Conservation (phyloP, 2,797 vertebrate species). For the Sebastes hubbsi region DNA sequence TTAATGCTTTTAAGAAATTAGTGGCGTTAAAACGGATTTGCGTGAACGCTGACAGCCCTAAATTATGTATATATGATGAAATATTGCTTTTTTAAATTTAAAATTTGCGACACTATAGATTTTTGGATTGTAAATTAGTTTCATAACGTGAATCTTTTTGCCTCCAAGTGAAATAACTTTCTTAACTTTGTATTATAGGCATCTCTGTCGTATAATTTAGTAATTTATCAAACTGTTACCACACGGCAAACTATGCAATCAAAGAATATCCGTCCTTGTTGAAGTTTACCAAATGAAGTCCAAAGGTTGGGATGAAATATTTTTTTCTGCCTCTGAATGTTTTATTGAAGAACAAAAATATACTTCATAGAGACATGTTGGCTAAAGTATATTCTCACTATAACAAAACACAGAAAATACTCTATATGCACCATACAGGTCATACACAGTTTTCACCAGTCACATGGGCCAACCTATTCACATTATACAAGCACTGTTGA, state of each 20-base stretch:
- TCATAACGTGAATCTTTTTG: too few relatives aligned
- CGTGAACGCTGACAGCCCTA: too few relatives aligned
- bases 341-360: not conserved
- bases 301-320: not conserved
- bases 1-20: too few relatives aligned
- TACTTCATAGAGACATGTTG: not conserved
- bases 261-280: not conserved
- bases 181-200: too few relatives aligned
- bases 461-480: constrained; percentile 40
- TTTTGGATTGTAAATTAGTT: too few relatives aligned
- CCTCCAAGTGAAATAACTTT: too few relatives aligned
- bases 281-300: not conserved
- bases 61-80: too few relatives aligned
- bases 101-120: accelerated
- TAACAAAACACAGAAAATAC: not conserved
- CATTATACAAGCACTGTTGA: not conserved
- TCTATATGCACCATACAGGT: not conserved
- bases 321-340: not conserved
- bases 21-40: too few relatives aligned
- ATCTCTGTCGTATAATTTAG: not conserved
- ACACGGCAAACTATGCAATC: not conserved
- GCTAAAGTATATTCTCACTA: not conserved
- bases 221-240: not conserved
- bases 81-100: too few relatives aligned
- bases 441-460: not conserved